Conservation (phyloP, 2,797 vertebrate genomes). For the Margarornis squamiger region DNA sequence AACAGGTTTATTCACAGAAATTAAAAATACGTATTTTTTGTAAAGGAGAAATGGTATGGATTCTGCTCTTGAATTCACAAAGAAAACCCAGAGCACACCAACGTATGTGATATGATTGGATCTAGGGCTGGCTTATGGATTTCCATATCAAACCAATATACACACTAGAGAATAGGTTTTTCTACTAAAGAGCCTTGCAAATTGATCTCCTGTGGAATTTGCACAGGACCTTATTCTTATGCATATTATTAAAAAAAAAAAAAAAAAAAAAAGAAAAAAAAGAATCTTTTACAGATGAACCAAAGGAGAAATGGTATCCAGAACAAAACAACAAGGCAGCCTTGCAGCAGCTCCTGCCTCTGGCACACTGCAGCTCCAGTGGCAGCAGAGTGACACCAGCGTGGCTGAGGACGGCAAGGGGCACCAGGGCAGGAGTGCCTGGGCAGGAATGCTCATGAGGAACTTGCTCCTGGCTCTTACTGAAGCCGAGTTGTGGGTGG, state of each 20-base stretch:
- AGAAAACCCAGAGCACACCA: slow-evolving; percentile 46
- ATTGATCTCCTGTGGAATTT: slow-evolving; percentile 76
- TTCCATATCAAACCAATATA: slow-evolving; percentile 76
- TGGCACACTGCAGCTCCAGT: slow-evolving; percentile 14
- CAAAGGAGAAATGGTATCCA: slow-evolving; percentile 61
- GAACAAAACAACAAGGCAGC: slow-evolving; percentile 59
- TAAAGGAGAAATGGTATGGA: neutral
- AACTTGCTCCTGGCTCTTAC: neutral
- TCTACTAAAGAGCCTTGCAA: slow-evolving; percentile 69
- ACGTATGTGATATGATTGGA: slow-evolving; percentile 22
- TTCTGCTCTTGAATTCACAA: slow-evolving; percentile 49
- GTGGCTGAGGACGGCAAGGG: neutral
- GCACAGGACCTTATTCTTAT: slow-evolving; percentile 61
- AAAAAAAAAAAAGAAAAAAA: neutral
- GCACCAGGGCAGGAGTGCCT: neutral
- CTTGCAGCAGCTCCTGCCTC: slow-evolving; percentile 28
- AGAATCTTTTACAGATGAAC: slow-evolving; percentile 60
- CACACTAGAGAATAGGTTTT: slow-evolving; percentile 65
- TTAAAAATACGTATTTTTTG: slow-evolving; percentile 19
- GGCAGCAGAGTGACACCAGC: neutral
- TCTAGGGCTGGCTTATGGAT: slow-evolving; percentile 65
- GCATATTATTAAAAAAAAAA: slow-evolving; percentile 2
- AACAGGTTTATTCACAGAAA: slow-evolving; percentile 3
- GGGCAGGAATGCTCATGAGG: slow-evolving; percentile 6
- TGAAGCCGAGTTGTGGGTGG: neutral